Evolutionary conservation across 2,797 vertebrate species (phyloP).

Genomic region (Lepus townsendii): DNA sequence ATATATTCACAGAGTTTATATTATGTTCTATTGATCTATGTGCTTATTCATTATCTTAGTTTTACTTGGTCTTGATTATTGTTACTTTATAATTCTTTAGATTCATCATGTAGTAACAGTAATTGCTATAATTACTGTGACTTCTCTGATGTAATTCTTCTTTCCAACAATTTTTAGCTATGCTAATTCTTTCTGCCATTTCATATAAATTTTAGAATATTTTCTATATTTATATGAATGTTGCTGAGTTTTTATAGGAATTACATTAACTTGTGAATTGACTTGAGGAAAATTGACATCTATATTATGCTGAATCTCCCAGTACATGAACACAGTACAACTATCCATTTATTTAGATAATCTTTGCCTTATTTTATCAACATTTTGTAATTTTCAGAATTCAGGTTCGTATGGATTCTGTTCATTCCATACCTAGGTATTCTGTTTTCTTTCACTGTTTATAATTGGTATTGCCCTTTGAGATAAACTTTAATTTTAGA

Average conservation of each 20-base stretch:
- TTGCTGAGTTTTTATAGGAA: not conserved
- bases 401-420: not conserved
- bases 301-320: not conserved
- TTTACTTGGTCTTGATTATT: not conserved
- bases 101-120: not conserved
- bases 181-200: not conserved
- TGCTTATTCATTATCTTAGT: not conserved
- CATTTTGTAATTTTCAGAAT: not conserved
- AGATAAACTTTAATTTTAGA: not conserved
- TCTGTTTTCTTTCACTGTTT: slow-evolving; percentile 3
- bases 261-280: not conserved
- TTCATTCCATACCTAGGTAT: slow-evolving; percentile 3
- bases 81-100: not conserved
- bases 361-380: not conserved
- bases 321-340: not conserved
- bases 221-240: not conserved
- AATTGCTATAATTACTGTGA: too few relatives aligned
- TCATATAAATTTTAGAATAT: not conserved
- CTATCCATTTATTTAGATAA: not conserved
- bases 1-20: not conserved
- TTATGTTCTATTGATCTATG: not conserved
- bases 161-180: not conserved
- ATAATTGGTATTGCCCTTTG: not conserved
- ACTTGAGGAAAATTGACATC: not conserved
- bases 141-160: slow-evolving; percentile 6